These are phyloP conservation scores for Shinisaurus crocodilurus DNA, from an alignment of 2,113 vertebrate species.

Conservation along the genomic window DNA sequence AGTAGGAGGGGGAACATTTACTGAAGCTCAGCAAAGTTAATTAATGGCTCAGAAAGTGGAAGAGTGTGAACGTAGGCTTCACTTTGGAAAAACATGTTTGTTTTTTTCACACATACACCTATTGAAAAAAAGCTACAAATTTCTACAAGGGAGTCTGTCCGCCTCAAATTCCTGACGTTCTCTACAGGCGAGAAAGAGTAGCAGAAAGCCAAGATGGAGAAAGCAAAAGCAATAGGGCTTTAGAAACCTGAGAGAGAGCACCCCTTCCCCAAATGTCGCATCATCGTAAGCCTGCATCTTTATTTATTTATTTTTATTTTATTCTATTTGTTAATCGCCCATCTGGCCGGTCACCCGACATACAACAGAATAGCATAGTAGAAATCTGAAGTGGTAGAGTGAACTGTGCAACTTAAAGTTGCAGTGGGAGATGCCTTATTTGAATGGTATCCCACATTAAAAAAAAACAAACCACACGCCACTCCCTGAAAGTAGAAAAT, in stretches of 20 bases:
- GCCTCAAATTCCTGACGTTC: neutral
- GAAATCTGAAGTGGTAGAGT: neutral
- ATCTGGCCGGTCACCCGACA: too few relatives aligned
- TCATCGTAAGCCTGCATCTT: neutral
- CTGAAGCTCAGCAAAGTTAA: slow-evolving; percentile 29
- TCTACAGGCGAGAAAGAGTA: neutral
- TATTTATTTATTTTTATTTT: too few relatives aligned
- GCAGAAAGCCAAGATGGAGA: neutral
- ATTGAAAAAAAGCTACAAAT: neutral
- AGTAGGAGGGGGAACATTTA: slow-evolving; percentile 52
- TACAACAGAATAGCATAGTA: neutral
- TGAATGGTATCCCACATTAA: neutral
- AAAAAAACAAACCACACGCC: too few relatives aligned
- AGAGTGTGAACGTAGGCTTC: neutral
- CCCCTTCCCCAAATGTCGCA: neutral
- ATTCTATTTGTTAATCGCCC: too few relatives aligned
- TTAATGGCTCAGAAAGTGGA: neutral
- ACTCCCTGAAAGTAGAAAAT: neutral
- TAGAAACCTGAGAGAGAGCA: neutral
- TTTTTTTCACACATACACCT: neutral
- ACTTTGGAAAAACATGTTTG: neutral
- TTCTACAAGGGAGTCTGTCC: too few relatives aligned
- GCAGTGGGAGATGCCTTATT: neutral
- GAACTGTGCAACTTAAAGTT: neutral
- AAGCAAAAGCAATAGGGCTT: neutral